These are phyloP conservation scores for Montifringilla adamsi DNA, from an alignment of 2,113 vertebrate genomes.

Conservation along the genomic window DNA sequence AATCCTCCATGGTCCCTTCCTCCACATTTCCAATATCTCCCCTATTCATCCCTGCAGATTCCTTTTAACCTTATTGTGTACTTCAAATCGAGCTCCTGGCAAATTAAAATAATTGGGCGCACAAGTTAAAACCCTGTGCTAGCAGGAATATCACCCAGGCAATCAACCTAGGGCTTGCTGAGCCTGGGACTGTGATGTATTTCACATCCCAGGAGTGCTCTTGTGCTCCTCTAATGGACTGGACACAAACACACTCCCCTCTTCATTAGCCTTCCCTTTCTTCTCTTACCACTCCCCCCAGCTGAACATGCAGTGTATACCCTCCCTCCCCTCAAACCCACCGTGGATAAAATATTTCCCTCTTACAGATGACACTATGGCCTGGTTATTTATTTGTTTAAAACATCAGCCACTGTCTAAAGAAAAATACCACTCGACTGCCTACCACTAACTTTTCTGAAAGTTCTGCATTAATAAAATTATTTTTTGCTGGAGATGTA, in stretches of 20 bases:
- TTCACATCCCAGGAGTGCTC: background rate
- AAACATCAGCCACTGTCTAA: background rate
- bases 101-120: background rate
- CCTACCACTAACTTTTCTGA: background rate
- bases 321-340: background rate
- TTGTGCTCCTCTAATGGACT: background rate
- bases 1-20: background rate
- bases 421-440: background rate
- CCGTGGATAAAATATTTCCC: background rate
- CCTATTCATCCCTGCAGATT: background rate
- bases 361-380: background rate
- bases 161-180: background rate
- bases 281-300: background rate
- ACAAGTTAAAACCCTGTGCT: background rate
- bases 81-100: background rate
- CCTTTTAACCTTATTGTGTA: background rate
- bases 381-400: background rate
- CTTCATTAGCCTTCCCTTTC: background rate
- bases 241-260: background rate
- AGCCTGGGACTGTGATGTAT: background rate
- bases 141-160: background rate
- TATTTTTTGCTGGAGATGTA: background rate
- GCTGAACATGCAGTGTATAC: background rate
- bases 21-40: background rate
- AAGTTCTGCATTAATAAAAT: background rate